Evolutionary conservation across 2,113 vertebrate species (phyloP), one percentile per base, ranked within the genome.

Genomic region (Burhinus oedicnemus): DNA sequence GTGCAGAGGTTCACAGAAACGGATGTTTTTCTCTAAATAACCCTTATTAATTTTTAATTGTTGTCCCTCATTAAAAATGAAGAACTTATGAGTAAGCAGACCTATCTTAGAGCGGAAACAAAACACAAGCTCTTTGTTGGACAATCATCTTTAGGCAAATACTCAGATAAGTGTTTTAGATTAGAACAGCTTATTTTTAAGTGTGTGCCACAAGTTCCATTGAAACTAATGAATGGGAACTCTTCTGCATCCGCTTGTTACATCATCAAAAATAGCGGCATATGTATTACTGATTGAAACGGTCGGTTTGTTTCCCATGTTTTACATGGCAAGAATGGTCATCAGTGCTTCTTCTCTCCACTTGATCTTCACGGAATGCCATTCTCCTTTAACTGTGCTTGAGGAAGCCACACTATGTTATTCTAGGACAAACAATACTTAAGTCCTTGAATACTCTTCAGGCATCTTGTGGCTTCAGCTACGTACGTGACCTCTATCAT

Each of bases 31-130:
- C 71, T 52, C 60, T 74, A 92, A 92, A 95, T 93, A 96, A 86
- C 72, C 9, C 19, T 71, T 57, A 83, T 86, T 61, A 74, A 80
- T 86, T 88, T 96, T 95, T 88, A 42, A 96, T 80, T 89, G 14
- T 13, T 42, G 4, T 42, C 7, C 25, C 15, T 94, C 83, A 93
- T 94, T 92, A 95, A 92, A 94, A 96, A 89, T 92, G 1, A 78
- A 91, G 29, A 76, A 80, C 42, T 86, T 75, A 72, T 8, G 51
- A 93, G 55, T 70, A 95, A 86, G 64, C 47, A 92, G 72, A 51
- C 80, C 26, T 88, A 10, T 76, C 57, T 79, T 68, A 12, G 30
- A 79, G 19, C 36, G 23, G 36, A 61, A 92, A 61, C 11, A 82
- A 89, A 87, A 87, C 22, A 74, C 5, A 76, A 55, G 34, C 8